Conservation (phyloP, 1,140 invertebrate species). For the Trichonephila clavata region DNA sequence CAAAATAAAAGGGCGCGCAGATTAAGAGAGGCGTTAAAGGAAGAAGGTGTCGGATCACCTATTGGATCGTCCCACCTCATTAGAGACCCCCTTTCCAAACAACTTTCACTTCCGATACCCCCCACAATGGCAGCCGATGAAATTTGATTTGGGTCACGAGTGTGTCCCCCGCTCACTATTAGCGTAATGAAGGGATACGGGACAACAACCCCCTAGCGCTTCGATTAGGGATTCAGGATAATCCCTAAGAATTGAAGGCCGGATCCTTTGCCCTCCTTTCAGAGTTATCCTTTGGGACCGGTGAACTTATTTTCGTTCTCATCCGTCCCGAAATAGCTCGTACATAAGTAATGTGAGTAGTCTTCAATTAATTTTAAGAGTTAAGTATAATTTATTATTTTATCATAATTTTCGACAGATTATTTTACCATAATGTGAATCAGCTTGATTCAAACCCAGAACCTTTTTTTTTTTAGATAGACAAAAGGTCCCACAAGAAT, state of each 20-base stretch:
- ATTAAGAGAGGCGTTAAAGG: slow-evolving; percentile 65
- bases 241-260: slow-evolving; percentile 7
- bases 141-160: slow-evolving; percentile 71
- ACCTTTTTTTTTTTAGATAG: no score
- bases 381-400: neutral
- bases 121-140: slow-evolving; percentile 57
- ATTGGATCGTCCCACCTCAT: slow-evolving; percentile 69
- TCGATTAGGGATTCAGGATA: slow-evolving; percentile 30
- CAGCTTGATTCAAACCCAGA: no score
- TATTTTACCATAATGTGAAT: no score
- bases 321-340: neutral
- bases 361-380: neutral
- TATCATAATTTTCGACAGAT: no score
- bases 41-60: slow-evolving; percentile 68
- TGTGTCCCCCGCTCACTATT: neutral
- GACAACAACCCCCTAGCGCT: neutral
- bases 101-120: slow-evolving; percentile 57
- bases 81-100: slow-evolving; percentile 68
- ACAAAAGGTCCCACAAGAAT: no score
- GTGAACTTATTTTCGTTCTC: neutral
- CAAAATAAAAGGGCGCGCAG: slow-evolving; percentile 67
- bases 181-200: slow-evolving; percentile 49
- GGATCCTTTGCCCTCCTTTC: neutral
- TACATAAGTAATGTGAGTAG: no score
- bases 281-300: neutral